phyloP scores from a whole-genome alignment of 2,888 invertebrate genomes.

The Candidula unifasciata region DNA sequence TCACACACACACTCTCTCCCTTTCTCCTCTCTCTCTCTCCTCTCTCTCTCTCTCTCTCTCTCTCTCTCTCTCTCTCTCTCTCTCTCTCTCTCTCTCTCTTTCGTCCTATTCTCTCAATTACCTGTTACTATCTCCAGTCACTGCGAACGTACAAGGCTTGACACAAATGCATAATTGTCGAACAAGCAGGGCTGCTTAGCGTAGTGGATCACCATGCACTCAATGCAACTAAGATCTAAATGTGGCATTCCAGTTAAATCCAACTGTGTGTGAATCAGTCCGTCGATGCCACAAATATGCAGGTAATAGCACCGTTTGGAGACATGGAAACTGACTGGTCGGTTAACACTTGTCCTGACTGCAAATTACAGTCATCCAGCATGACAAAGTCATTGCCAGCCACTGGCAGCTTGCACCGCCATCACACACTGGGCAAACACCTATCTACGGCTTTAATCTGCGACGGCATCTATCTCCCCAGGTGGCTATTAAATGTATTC shows the following conservation, averaged over 20 bases:
- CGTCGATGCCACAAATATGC: neutral
- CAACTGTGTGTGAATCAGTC: neutral
- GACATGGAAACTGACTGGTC: neutral
- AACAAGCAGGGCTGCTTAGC: too few species aligned
- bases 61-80: too few species aligned
- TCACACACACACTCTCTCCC: too few species aligned
- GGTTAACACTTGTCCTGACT: neutral
- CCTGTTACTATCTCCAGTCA: too few species aligned
- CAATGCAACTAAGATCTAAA: neutral
- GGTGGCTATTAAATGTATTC: conserved; percentile 24
- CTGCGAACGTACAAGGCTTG: too few species aligned
- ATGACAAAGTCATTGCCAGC: neutral
- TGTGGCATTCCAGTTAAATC: too few species aligned
- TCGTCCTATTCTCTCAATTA: too few species aligned
- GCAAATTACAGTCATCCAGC: neutral
- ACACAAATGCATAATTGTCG: too few species aligned
- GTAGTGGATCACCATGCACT: too few species aligned
- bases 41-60: too few species aligned
- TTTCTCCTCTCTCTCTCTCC: too few species aligned
- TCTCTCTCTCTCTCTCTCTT: too few species aligned
- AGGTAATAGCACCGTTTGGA: neutral
- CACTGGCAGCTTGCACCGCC: neutral
- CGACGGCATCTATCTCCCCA: neutral
- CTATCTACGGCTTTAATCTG: conserved; percentile 13
- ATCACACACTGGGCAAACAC: neutral